phyloP scores from a whole-genome alignment of 2,797 vertebrate genomes.

The Eurystomus glaucurus region DNA sequence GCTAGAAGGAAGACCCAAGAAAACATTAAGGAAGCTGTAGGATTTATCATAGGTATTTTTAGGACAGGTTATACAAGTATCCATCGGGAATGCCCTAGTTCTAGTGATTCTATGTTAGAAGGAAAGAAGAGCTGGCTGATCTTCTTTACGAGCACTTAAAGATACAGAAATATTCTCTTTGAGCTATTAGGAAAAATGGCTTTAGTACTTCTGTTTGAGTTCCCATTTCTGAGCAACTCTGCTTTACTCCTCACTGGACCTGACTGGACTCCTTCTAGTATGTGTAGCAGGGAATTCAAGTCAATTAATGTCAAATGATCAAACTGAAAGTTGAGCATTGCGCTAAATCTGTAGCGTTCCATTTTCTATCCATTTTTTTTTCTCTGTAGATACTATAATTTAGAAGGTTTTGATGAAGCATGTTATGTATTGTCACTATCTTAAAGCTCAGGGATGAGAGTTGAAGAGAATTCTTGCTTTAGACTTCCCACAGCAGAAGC shows the following conservation, averaged over 20 bases:
- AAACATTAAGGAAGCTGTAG: not conserved
- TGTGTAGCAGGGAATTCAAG: not conserved
- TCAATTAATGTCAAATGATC: not conserved
- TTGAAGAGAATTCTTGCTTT: not conserved
- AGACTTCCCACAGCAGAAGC: not conserved
- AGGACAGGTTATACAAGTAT: not conserved
- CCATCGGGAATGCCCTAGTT: not conserved
- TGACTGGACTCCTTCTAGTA: rapidly evolving
- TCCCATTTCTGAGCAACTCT: not conserved
- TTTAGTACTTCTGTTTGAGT: rapidly evolving
- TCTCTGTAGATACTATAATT: not conserved
- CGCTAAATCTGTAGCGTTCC: not conserved
- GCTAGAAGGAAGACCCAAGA: not conserved
- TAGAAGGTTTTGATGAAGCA: not conserved
- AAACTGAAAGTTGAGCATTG: not conserved
- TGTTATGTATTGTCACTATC: not conserved
- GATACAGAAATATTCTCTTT: not conserved
- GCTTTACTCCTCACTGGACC: not conserved
- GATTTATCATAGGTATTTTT: not conserved
- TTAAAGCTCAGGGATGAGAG: not conserved
- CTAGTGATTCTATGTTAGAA: not conserved
- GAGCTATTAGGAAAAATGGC: not conserved
- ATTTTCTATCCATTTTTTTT: not conserved
- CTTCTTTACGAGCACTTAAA: not conserved
- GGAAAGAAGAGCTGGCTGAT: not conserved